Base-by-base conservation (phyloP, 2,797 vertebrate species). In the Nasua narica region DNA sequence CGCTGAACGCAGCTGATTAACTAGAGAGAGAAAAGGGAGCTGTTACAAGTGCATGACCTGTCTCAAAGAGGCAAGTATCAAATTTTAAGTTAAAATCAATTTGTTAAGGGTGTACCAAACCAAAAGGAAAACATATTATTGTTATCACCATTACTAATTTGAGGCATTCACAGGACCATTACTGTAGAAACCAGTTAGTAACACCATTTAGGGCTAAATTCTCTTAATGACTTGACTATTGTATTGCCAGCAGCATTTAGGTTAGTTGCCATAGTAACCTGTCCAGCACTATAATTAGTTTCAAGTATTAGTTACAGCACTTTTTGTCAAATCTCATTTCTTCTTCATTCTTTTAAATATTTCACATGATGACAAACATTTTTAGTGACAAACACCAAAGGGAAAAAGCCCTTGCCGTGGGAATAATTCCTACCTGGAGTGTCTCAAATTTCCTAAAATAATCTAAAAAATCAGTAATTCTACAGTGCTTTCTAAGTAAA, bases 1-100 rank as follows among this genome's bases (percentile, higher is more conserved):
- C 99, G 99, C 98, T 99, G 99, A 84, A 99, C 99, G 32, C 99
- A 99, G 98, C 99, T 99, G 99, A 99, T 99, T 70, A 99, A 97
- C 99, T 99, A 99, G 16, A 74, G 2, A 98, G 27, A 98, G 86
- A 97, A 97, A 98, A 97, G 35, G 95, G 96, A 98, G 96, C 81
- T 85, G 97, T 67, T 90, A 93, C 69, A 62, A 97, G 95, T n/a
- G 90, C 96, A 9, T 0, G 1, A 52, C 91, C 97, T 9, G 0
- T 23, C 95, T 85, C 97, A 46, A n/a, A 1, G 90, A 94, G 1
- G 91, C 92, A 23, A 95, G 81, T 90, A 88, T 97, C 95, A 97
- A 96, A 77, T 97, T 97, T 93, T 95, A 52, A 95, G 94, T 89
- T 97, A 96, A 96, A 98, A 97, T 98, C 98, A 90, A 95, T 98